Base-by-base conservation (phyloP, 2,113 vertebrate genomes). In the Apteryx owenii region DNA sequence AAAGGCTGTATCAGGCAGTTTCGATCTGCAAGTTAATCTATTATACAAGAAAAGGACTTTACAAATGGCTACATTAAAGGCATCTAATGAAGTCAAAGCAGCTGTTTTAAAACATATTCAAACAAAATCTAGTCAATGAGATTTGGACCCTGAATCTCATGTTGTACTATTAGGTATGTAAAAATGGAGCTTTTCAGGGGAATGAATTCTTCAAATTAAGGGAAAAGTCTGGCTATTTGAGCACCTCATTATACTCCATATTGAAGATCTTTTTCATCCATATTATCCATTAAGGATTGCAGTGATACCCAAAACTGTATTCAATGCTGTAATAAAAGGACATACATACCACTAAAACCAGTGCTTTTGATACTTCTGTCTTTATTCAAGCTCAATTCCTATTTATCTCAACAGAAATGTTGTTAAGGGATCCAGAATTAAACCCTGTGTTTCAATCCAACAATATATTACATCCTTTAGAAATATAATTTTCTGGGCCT, bases 201-300 rank as follows among this genome's bases (percentile, higher is more conserved):
- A 96, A 97, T 95, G 28, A 94, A 96, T 97, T 97, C 94, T 97
- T 98, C 92, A 97, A 88, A 82, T 96, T 96, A 97, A 97, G 92
- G 95, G 93, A 98, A 97, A 98, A 97, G 60, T 92, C 72, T 79
- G 83, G 75, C 94, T 95, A 92, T 96, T 95, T 97, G 90, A 97
- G 88, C 86, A 97, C 96, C 89, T 98, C 92, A 92, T 96, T 96
- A 96, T 97, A 94, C 50, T 93, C 87, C 56, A 81, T 79, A 79
- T 72, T 97, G 78, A 96, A 94, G 95, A 93, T 94, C 85, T 97
- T 97, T 97, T 92, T 91, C 95, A 98, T 97, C 95, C 69, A 87
- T 96, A 85, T 97, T 95, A 97, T 97, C 96, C 96, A 97, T 97
- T 97, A 97, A 94, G 95, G 68, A 91, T 85, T 95, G 86, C 83